phyloP scores from a whole-genome alignment of 2,113 vertebrate species.

The Elephantulus edwardii region DNA sequence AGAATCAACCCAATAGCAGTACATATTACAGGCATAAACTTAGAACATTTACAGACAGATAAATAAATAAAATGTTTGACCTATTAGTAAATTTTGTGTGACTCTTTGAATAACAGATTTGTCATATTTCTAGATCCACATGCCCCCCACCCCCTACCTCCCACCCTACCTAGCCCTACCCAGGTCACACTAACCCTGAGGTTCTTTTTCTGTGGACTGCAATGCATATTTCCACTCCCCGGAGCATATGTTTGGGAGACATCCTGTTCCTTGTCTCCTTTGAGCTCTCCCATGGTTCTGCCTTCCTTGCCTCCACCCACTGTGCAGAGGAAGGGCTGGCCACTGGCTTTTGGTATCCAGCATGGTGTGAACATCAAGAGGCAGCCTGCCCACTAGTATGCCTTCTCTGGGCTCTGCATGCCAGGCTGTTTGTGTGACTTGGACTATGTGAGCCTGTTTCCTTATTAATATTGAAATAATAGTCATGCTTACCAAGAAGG shows the following conservation, averaged over 20 bases:
- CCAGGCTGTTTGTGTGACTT: background rate
- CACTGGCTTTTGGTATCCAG: background rate
- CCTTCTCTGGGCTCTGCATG: background rate
- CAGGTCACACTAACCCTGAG: rapidly evolving
- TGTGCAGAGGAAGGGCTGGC: background rate
- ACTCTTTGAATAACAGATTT: background rate
- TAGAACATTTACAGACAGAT: too few species aligned
- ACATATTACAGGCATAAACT: too few species aligned
- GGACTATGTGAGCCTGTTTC: background rate
- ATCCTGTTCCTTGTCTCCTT: background rate
- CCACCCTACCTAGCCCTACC: background rate
- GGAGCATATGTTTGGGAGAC: background rate
- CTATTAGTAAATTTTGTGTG: background rate
- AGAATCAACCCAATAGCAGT: too few species aligned
- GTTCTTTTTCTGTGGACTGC: background rate
- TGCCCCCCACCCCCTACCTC: too few species aligned
- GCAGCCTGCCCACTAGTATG: background rate
- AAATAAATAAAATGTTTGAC: too few species aligned
- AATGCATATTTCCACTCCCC: background rate
- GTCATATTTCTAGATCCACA: background rate
- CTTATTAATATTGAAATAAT: background rate
- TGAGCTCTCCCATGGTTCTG: background rate
- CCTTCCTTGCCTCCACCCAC: background rate
- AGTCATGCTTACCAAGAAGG: rapidly evolving
- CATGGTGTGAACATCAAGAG: too few species aligned